A percentile compares a stretch with the other conserved stretches of the same genome.
Evolutionary conservation across 2,888 invertebrate species (phyloP).

Genomic region (Ceriagrion tenellum): DNA sequence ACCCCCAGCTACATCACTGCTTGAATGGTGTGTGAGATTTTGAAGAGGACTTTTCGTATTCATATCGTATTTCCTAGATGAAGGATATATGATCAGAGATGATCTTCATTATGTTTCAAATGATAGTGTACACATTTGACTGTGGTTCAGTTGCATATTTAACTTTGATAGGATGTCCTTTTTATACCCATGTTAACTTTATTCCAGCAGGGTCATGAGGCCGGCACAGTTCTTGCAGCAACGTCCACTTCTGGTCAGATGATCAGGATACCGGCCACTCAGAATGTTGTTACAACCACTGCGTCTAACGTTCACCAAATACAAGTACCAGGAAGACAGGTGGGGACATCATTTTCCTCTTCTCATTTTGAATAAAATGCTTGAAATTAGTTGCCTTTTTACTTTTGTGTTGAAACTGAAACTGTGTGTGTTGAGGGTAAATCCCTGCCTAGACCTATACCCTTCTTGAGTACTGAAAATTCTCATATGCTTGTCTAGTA

Average conservation of each 20-base stretch:
- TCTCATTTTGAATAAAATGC: background rate
- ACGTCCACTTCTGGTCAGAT: slow-evolving; percentile 76
- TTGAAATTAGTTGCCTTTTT: background rate
- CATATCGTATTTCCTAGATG: too few species aligned
- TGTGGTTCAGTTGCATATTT: background rate
- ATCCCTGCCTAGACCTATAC: too few species aligned
- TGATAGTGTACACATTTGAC: background rate
- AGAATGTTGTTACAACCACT: slow-evolving; percentile 75
- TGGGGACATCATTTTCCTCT: slow-evolving; percentile 58
- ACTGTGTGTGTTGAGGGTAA: too few species aligned
- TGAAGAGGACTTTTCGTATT: too few species aligned
- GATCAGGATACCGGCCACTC: slow-evolving; percentile 79
- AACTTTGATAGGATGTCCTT: background rate
- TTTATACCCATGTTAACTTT: background rate
- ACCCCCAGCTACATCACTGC: too few species aligned
- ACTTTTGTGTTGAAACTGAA: background rate
- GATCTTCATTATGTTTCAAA: background rate
- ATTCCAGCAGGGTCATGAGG: slow-evolving; percentile 76
- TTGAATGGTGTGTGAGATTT: too few species aligned
- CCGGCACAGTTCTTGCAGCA: slow-evolving; percentile 74
- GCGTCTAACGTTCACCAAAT: slow-evolving; percentile 84
- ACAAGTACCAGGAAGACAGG: slow-evolving; percentile 76
- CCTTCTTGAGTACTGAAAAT: too few species aligned
- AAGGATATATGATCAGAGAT: too few species aligned
- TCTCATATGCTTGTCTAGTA: too few species aligned